Evolutionary conservation across 2,797 vertebrate species (phyloP), one percentile per base, ranked within the genome.

Genomic region (Sorex maritimensis): DNA sequence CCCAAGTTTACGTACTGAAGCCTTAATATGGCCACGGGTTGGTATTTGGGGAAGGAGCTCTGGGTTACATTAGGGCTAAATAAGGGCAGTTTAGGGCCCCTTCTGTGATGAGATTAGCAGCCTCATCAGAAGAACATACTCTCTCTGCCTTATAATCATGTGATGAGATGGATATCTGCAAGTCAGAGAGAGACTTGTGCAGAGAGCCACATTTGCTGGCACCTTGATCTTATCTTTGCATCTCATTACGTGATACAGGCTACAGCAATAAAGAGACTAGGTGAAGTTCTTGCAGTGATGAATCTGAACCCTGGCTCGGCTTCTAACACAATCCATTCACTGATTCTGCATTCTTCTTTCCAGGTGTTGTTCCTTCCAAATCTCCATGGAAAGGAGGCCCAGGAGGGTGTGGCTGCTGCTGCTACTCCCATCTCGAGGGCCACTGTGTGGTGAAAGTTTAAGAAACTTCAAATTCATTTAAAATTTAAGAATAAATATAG

Each of bases 401-500:
- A 1, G 2, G 19, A 88, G 28, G 7, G 17, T 26, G 8, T 12
- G n/a, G 49, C 24, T 11, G 17, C 44, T 21, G 38, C 0, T 7
- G 13, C 49, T 44, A 38, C 28, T 38, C 21, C 6, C 15, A n/a
- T 41, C 34, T 12, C 23, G 58, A n/a, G 49, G 58, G 58, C 10
- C 88, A 55, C 41, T 68, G 41, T 68, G 69, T 5, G 81, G 41
- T 44, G n/a, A 63, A 81, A 90, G 82, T 86, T 61, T 28, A 83
- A 0, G 68, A 61, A 81, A 74, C n/a, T 63, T n/a, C 44, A 74
- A 11, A 52, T 52, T 52, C 7, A 52, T 14, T 52, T 52, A 52
- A 52, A 71, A 89, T 84, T 86, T 10, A 79, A 83, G 38, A 81
- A 79, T 95, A 84, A 93, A 79, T 55, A 90, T 1, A 86, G 71